Conservation (phyloP, 2,888 invertebrate genomes). For the Trissolcus japonicus region DNA sequence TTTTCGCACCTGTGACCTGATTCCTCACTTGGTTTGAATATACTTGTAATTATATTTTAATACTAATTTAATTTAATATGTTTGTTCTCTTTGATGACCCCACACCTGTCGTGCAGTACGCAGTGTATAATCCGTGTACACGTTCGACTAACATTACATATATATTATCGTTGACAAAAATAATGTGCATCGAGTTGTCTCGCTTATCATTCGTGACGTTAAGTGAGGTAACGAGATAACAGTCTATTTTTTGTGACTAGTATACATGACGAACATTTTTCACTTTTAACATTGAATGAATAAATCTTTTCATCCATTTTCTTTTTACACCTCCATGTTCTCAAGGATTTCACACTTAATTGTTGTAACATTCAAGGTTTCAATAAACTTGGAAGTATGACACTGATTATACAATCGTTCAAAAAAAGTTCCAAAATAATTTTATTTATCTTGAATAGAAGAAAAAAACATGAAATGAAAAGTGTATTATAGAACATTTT, state of each 20-base stretch:
- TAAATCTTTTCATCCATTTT: not conserved
- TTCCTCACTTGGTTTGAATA: too few species aligned
- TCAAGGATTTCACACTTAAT: too few species aligned
- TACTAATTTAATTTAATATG: not conserved
- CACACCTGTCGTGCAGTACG: not conserved
- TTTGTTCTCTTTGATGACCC: not conserved
- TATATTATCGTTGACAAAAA: constrained; percentile 15
- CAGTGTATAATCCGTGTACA: constrained; percentile 3
- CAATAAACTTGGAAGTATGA: too few species aligned
- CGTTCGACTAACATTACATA: constrained; percentile 1
- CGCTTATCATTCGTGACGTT: constrained; percentile 16
- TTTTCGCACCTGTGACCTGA: too few species aligned
- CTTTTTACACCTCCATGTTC: not conserved
- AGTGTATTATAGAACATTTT: too few species aligned
- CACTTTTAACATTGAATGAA: not conserved
- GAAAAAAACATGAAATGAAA: too few species aligned
- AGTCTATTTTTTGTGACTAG: not conserved
- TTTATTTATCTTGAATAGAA: too few species aligned
- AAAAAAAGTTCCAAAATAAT: too few species aligned
- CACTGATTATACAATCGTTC: too few species aligned
- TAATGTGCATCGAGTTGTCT: constrained; percentile 11
- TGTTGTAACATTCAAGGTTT: too few species aligned
- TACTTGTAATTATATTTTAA: constrained; percentile 1
- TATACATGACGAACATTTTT: constrained; percentile 6
- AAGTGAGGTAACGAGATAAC: constrained; percentile 13